A percentile compares a stretch with the other conserved stretches of the same genome.
Evolutionary conservation across 2,888 invertebrate genomes (phyloP).

Genomic region (Criorhina ranunculi): DNA sequence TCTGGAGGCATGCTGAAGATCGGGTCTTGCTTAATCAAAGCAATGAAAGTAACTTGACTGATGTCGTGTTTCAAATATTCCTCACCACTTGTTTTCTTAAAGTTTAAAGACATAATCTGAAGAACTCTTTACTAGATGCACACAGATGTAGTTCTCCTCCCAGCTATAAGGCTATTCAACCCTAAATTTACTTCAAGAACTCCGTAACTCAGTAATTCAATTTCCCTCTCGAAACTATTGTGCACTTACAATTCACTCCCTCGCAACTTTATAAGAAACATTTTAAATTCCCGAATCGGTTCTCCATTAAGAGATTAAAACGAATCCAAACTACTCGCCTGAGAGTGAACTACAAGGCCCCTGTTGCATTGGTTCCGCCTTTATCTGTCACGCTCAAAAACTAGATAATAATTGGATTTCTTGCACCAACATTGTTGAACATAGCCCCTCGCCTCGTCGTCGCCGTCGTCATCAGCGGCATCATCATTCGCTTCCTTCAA

Average conservation of each 20-base stretch:
- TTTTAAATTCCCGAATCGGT: conserved; percentile 16
- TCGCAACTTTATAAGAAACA: neutral
- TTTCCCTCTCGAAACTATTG: neutral
- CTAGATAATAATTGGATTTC: conserved; percentile 70
- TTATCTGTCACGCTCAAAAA: conserved; percentile 3
- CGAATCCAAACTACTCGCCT: conserved; percentile 44
- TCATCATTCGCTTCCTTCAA: conserved; percentile 18
- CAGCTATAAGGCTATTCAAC: too few species aligned
- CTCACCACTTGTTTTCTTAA: too few species aligned
- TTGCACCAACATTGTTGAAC: conserved; percentile 60
- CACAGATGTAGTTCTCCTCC: too few species aligned
- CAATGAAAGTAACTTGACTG: too few species aligned
- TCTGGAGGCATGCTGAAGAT: too few species aligned
- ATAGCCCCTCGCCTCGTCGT: conserved; percentile 18
- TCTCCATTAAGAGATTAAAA: conserved; percentile 69
- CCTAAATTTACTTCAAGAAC: too few species aligned
- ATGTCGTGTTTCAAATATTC: too few species aligned
- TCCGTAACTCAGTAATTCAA: too few species aligned
- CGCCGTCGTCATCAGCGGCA: conserved; percentile 38
- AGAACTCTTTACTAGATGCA: too few species aligned
- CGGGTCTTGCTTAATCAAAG: too few species aligned
- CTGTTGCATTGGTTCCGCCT: conserved; percentile 14
- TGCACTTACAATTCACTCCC: neutral
- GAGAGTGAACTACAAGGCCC: neutral
- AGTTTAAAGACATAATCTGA: too few species aligned